phyloP scores from a whole-genome alignment of 2,797 vertebrate genomes.

The Melanotaenia parkinsoni region DNA sequence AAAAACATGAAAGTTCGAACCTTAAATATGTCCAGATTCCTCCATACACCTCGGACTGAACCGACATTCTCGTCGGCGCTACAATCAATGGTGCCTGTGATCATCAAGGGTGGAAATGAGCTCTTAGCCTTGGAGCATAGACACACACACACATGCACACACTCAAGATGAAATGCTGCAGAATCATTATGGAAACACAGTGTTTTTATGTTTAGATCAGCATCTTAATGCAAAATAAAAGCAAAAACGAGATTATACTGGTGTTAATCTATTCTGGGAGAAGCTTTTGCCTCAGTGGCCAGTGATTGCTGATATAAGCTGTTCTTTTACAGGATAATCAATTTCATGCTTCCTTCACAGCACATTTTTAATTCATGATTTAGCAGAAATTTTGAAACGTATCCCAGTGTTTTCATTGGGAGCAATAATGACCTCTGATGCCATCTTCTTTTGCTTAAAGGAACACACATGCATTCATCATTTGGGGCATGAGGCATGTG shows the following conservation, averaged over 20 bases:
- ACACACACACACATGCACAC: slow-evolving; percentile 31
- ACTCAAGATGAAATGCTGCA: slow-evolving; percentile 36
- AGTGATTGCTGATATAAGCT: slow-evolving; percentile 55
- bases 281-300: slow-evolving; percentile 30
- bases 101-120: slow-evolving; percentile 80
- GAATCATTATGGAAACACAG: slow-evolving; percentile 67
- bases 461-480: slow-evolving; percentile 30
- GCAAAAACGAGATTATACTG: slow-evolving; percentile 36
- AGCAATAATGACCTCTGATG: slow-evolving; percentile 37
- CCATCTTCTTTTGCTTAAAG: slow-evolving; percentile 21
- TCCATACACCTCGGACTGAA: slow-evolving; percentile 68
- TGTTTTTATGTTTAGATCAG: slow-evolving; percentile 48
- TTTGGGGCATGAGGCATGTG: slow-evolving; percentile 23
- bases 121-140: slow-evolving; percentile 69
- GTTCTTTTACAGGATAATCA: slow-evolving; percentile 59
- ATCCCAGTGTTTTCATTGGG: slow-evolving; percentile 16
- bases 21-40: slow-evolving; percentile 83
- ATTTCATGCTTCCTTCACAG: slow-evolving; percentile 62
- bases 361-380: slow-evolving; percentile 48
- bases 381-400: slow-evolving; percentile 30
- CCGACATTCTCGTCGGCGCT: slow-evolving; percentile 73
- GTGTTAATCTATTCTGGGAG: slow-evolving; percentile 46
- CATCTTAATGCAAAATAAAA: slow-evolving; percentile 52
- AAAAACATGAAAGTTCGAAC: slow-evolving; percentile 75
- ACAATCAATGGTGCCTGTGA: slow-evolving; percentile 81